Evolutionary conservation across 2,113 vertebrate species (phyloP).

Genomic region (Rynchops niger): DNA sequence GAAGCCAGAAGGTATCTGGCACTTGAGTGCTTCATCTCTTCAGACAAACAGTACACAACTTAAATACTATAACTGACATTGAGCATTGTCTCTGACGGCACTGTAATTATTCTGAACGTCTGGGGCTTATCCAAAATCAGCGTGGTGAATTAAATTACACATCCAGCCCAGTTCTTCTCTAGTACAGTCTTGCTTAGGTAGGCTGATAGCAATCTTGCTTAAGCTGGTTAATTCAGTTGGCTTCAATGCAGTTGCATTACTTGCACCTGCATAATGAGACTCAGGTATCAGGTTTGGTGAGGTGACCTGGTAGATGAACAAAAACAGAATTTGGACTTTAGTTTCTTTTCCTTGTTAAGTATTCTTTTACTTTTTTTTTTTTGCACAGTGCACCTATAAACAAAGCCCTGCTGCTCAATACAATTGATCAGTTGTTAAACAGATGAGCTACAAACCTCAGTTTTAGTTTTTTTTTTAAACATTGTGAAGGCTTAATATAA

Average conservation of each 20-base stretch:
- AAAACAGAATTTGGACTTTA: neutral
- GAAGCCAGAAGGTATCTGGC: neutral
- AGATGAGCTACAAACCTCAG: neutral
- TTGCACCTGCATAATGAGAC: neutral
- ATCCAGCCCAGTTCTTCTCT: neutral
- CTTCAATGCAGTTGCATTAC: neutral
- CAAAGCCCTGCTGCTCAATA: neutral
- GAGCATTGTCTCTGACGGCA: neutral
- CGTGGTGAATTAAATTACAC: neutral
- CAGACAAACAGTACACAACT: neutral
- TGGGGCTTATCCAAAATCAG: neutral
- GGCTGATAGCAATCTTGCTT: constrained; percentile 16
- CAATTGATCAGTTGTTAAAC: neutral
- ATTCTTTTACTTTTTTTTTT: neutral
- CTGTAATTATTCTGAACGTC: neutral
- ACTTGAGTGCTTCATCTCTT: neutral
- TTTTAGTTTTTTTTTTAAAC: neutral
- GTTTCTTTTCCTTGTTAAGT: neutral
- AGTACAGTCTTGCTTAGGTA: neutral
- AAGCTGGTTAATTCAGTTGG: neutral
- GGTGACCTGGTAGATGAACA: neutral
- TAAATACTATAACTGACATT: neutral
- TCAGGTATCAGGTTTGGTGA: neutral
- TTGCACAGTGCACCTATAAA: neutral
- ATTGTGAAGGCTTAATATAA: neutral